Evolutionary conservation across 2,888 invertebrate genomes (phyloP).

Genomic region (Ecdyonurus torrentis): DNA sequence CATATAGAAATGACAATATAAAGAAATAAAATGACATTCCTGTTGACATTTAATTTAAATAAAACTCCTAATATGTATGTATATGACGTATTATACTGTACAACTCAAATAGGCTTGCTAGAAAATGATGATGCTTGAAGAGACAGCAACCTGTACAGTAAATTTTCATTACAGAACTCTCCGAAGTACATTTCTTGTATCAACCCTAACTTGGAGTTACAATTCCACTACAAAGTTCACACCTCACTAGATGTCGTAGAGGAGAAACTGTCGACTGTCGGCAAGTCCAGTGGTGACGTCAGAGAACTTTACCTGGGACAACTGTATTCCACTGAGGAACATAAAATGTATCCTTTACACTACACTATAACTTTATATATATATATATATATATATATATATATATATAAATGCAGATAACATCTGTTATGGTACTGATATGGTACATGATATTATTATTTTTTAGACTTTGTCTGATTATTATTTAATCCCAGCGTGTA

Average conservation of each 20-base stretch:
- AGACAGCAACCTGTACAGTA: no score
- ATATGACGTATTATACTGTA: no score
- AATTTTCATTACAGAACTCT: conserved; percentile 79
- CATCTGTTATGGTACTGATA: no score
- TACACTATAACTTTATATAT: conserved; percentile 6
- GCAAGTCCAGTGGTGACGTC: conserved; percentile 50
- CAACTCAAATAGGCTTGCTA: no score
- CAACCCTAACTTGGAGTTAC: conserved; percentile 64
- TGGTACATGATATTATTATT: no score
- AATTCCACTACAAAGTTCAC: conserved; percentile 86
- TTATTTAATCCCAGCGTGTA: no score
- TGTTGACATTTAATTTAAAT: no score
- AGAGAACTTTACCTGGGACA: conserved; percentile 83
- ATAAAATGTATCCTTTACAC: conserved; percentile 62
- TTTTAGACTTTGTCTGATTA: no score
- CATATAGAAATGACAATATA: conserved; percentile 5
- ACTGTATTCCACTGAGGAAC: conserved; percentile 85
- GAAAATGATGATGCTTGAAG: no score
- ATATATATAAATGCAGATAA: no score
- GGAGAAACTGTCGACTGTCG: conserved; percentile 48
- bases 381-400: not conserved
- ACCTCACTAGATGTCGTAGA: conserved; percentile 82
- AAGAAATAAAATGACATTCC: no score
- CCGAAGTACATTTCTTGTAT: conserved; percentile 71
- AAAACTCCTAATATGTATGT: no score